Evolutionary conservation across 2,113 vertebrate genomes (phyloP), one percentile per base, ranked within the genome.

Genomic region (Anguilla japonica): DNA sequence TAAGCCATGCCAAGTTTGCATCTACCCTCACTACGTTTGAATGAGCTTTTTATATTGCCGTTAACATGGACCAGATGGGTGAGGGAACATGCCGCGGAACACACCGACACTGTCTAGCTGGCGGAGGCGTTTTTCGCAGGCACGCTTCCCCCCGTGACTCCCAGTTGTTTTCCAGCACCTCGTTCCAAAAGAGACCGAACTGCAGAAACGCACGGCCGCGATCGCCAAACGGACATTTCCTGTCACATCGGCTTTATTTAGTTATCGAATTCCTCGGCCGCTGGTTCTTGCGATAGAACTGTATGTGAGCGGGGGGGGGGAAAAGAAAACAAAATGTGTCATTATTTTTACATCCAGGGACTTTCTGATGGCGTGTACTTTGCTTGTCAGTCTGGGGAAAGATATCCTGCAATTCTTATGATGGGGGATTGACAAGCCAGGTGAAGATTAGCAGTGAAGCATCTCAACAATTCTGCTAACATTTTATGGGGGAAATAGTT

Each of bases 51-150:
- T 96, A 96, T 96, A 95, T 94, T 95, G 88, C 87, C 86, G 88
- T 94, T 98, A 97, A 97, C 92, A 63, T 95, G 88, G 95, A 95
- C 95, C 96, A 96, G 95, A 97, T 97, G 96, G 91, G 89, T 92
- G 91, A 84, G 90, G 83, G 89, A 89, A 94, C 90, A 91, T 91
- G 89, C 90, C 89, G 91, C 89, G 92, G 93, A 89, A 89, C 84
- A 71, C 88, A 90, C 89, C 87, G 89, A 92, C 91, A 91, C 93
- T 92, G 82, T 89, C 88, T 89, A 75, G 91, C 89, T 86, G 89
- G 89, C 87, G 80, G 87, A 88, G 91, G 84, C 87, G 90, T 88
- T 90, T 90, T 94, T 92, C 91, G 91, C 91, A 86, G 92, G 92
- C 90, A 93, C 89, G 90, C 81, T 34, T 89, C 81, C 88, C 90